Percentiles rank a stretch among this genome's conserved stretches.
These are phyloP conservation scores for Nezara viridula DNA, from an alignment of 2,888 invertebrate species.

Conservation along the genomic window DNA sequence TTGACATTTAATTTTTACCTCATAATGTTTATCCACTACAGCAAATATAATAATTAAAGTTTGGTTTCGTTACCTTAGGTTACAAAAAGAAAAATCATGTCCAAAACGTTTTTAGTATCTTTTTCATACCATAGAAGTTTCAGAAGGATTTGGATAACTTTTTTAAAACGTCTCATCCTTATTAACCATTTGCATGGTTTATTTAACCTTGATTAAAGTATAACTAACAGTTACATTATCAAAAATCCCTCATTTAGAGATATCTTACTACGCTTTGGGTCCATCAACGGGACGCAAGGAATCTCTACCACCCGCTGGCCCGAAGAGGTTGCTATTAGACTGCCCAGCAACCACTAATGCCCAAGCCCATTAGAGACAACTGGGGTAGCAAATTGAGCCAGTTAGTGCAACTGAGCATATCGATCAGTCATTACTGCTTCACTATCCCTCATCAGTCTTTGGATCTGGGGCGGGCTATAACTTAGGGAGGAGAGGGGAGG, in stretches of 20 bases:
- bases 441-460: not conserved
- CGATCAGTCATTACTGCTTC: conserved; percentile 27
- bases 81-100: too few relatives aligned
- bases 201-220: not conserved
- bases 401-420: conserved; percentile 40
- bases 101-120: too few relatives aligned
- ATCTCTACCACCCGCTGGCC: not conserved
- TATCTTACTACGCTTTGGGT: not conserved
- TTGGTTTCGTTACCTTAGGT: too few relatives aligned
- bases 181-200: too few relatives aligned
- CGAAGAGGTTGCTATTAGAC: not conserved
- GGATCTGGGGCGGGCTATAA: not conserved
- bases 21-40: too few relatives aligned
- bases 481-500: not conserved
- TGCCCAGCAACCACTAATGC: not conserved
- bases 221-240: not conserved
- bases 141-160: too few relatives aligned
- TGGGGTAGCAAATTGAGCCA: conserved; percentile 27
- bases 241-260: not conserved
- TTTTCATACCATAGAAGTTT: too few relatives aligned
- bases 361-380: conserved; percentile 8
- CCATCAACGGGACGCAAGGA: not conserved
- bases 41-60: too few relatives aligned
- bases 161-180: too few relatives aligned
- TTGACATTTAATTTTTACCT: too few relatives aligned